A percentile compares a stretch with the other conserved stretches of the same genome.
These are phyloP conservation scores for Eonycteris spelaea DNA, from an alignment of 2,113 vertebrate genomes.

Conservation along the genomic window DNA sequence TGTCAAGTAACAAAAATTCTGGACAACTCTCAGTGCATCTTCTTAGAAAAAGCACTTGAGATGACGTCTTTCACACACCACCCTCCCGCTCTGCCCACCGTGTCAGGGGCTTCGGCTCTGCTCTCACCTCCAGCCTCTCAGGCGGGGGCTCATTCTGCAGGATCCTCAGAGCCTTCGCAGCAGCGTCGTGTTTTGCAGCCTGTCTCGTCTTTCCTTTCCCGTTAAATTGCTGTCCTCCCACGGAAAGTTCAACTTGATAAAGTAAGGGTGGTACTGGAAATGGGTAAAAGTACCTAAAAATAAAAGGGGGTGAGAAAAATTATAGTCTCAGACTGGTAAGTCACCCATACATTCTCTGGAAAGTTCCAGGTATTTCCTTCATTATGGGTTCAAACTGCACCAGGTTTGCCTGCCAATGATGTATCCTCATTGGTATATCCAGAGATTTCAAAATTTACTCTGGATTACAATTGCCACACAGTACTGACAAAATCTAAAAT, in stretches of 20 bases:
- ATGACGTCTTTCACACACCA: accelerated
- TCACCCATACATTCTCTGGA: neutral
- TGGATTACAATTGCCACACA: neutral
- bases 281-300: conserved; percentile 96
- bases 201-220: conserved; percentile 97
- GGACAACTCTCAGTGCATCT: neutral
- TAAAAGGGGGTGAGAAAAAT: conserved; percentile 27
- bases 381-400: neutral
- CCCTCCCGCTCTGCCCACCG: neutral
- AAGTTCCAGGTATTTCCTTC: neutral
- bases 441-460: neutral
- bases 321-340: neutral
- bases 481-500: neutral
- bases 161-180: conserved; percentile 93
- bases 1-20: neutral
- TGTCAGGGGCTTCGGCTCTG: neutral
- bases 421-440: neutral
- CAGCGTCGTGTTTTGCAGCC: conserved; percentile 95
- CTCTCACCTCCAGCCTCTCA: conserved; percentile 90
- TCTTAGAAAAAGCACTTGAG: neutral
- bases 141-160: conserved; percentile 94
- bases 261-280: conserved; percentile 95
- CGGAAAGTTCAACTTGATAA: conserved; percentile 97
- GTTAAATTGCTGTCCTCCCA: conserved; percentile 96
- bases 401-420: neutral